Evolutionary conservation across 2,888 invertebrate species (phyloP).

Genomic region (Mayetiola destructor): DNA sequence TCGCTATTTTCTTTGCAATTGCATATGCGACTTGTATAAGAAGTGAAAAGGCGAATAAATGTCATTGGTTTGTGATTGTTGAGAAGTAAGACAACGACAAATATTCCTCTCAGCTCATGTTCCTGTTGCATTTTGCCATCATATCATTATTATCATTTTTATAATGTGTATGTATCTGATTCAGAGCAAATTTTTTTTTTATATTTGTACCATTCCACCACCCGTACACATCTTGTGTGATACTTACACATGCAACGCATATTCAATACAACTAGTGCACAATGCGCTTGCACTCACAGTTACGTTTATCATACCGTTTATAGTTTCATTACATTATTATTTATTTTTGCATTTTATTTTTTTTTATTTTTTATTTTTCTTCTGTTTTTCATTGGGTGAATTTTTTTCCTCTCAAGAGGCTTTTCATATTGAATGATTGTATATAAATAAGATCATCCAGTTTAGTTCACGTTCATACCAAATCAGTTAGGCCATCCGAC

Average conservation of each 20-base stretch:
- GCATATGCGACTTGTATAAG: too few species aligned
- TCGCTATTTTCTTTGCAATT: too few species aligned
- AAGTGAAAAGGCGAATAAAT: too few species aligned
- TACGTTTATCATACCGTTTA: background rate
- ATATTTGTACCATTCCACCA: background rate
- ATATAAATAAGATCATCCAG: constrained; percentile 9
- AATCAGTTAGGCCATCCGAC: constrained; percentile 1
- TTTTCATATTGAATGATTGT: constrained; percentile 12
- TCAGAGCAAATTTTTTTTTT: background rate
- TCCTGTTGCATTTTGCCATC: too few species aligned
- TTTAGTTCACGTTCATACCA: constrained; percentile 6
- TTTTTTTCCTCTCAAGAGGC: too few species aligned
- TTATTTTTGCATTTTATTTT: background rate
- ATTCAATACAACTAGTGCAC: background rate
- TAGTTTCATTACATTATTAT: background rate
- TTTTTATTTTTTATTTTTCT: background rate
- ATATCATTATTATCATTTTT: too few species aligned
- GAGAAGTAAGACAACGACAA: too few species aligned
- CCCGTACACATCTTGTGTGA: background rate
- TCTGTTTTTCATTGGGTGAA: background rate
- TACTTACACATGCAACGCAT: background rate
- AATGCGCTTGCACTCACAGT: background rate
- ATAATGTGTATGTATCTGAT: background rate
- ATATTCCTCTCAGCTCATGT: too few species aligned
- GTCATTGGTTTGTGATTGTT: too few species aligned